Conservation (phyloP, 2,888 invertebrate species). For the Melieria omissa region DNA sequence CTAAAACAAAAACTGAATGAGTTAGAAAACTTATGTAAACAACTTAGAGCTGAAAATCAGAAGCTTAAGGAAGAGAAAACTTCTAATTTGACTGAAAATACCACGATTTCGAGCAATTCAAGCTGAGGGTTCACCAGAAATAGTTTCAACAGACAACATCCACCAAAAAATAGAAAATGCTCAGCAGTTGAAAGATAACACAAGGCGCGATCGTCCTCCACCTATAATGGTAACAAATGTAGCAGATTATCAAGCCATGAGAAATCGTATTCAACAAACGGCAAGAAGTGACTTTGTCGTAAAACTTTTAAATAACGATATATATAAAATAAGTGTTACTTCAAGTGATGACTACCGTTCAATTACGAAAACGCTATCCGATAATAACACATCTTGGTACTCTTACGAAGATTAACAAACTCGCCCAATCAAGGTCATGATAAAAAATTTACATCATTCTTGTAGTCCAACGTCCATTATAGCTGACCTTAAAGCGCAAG, state of each 20-base stretch:
- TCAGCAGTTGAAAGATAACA: neutral
- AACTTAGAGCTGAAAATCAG: slow-evolving; percentile 11
- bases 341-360: slow-evolving; percentile 7
- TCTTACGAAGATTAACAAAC: slow-evolving; percentile 12
- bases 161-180: neutral
- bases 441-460: slow-evolving; percentile 27
- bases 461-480: slow-evolving; percentile 15
- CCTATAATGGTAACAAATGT: slow-evolving; percentile 3
- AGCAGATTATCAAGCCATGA: neutral
- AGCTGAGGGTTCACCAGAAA: slow-evolving; percentile 3
- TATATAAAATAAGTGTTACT: slow-evolving; percentile 7
- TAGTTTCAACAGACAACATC: neutral
- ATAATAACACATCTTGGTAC: neutral
- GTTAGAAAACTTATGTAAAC: slow-evolving; percentile 6
- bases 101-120: neutral
- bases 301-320: slow-evolving; percentile 5
- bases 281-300: neutral
- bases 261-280: neutral
- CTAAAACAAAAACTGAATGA: slow-evolving; percentile 23
- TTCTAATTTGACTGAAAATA: neutral
- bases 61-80: slow-evolving; percentile 18
- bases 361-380: slow-evolving; percentile 7
- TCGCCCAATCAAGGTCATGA: neutral
- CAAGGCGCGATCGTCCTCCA: neutral
- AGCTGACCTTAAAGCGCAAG: slow-evolving; percentile 23